A percentile compares a stretch with the other conserved stretches of the same genome.
phyloP scores from a whole-genome alignment of 1,140 invertebrate genomes.

The Glomeris maerens region DNA sequence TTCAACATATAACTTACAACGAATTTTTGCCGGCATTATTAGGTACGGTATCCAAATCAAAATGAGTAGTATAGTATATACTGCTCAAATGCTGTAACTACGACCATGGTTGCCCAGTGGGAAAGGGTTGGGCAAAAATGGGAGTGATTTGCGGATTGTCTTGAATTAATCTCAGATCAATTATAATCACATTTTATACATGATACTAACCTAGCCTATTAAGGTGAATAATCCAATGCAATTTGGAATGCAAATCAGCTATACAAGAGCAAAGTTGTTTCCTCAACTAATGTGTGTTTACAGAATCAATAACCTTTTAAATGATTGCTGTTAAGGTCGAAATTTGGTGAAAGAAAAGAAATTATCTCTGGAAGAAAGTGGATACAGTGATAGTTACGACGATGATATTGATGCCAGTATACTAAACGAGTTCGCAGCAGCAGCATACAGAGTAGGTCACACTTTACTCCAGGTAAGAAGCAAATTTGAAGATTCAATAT shows the following conservation, averaged over 20 bases:
- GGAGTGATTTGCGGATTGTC: no score
- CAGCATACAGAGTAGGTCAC: constrained; percentile 37
- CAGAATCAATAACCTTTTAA: background rate
- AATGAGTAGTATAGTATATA: constrained; percentile 8
- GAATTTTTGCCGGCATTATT: constrained; percentile 46
- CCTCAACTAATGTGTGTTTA: no score
- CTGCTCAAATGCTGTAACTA: background rate
- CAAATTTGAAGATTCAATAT: no score
- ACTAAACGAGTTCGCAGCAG: constrained; percentile 33
- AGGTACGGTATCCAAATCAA: constrained; percentile 18
- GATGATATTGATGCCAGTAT: constrained; percentile 30
- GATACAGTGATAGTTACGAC: constrained; percentile 30
- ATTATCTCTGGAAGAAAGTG: constrained; percentile 5
- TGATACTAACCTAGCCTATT: no score
- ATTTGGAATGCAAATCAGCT: no score
- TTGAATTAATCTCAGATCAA: no score
- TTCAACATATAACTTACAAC: constrained; percentile 34
- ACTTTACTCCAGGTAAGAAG: constrained; percentile 30
- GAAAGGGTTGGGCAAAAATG: background rate
- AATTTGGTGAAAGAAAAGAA: background rate
- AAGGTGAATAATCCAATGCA: no score
- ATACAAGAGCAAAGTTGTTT: no score
- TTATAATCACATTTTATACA: no score
- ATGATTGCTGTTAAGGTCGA: background rate
- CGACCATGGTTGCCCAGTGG: background rate